phyloP scores from a whole-genome alignment of 2,888 invertebrate genomes.

The Formica aserva region DNA sequence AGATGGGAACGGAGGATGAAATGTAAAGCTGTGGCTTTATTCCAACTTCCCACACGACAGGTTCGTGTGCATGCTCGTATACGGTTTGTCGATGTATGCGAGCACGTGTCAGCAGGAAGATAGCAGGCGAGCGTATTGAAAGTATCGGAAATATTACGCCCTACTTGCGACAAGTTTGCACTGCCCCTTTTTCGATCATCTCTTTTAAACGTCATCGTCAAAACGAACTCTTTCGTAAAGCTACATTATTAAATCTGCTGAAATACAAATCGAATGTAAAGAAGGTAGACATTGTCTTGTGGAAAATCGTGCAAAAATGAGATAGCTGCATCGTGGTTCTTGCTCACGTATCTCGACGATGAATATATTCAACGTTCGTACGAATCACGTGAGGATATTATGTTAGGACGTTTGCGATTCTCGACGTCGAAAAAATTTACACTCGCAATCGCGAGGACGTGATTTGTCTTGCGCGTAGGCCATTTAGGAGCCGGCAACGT shows the following conservation, averaged over 20 bases:
- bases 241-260: conserved; percentile 47
- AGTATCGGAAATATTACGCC: conserved; percentile 81
- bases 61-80: not conserved
- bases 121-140: conserved; percentile 68
- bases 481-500: conserved; percentile 71
- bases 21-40: conserved; percentile 55
- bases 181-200: conserved; percentile 45
- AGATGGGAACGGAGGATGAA: conserved; percentile 43
- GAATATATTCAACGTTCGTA: conserved; percentile 1
- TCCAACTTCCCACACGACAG: not conserved
- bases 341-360: not conserved
- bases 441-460: conserved; percentile 64
- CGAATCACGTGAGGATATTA: not conserved
- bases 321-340: not conserved
- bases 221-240: conserved; percentile 52
- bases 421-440: conserved; percentile 64
- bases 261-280: conserved; percentile 38
- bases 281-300: not conserved
- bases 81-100: not conserved
- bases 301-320: not conserved
- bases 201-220: conserved; percentile 60
- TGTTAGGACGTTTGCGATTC: conserved; percentile 52
- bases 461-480: conserved; percentile 66
- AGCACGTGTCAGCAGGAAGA: conserved; percentile 58
- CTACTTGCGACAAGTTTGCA: conserved; percentile 75